These are phyloP conservation scores for Drosophila histrio DNA, from an alignment of 2,888 invertebrate genomes.

Conservation along the genomic window DNA sequence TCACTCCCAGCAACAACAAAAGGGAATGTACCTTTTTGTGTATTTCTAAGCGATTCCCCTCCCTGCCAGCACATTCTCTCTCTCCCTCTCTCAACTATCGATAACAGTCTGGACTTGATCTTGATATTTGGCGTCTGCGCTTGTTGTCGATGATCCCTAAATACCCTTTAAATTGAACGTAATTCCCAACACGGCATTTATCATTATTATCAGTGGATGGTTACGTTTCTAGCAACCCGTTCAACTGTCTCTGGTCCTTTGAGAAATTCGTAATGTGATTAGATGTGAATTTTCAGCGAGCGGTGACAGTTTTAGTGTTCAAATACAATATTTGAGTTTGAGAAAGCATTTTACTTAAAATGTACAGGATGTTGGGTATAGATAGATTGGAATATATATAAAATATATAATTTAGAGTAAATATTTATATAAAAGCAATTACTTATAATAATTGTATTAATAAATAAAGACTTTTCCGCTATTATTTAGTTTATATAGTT, in stretches of 20 bases:
- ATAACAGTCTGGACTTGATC: slow-evolving; percentile 38
- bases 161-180: slow-evolving; percentile 76
- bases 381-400: too few species aligned
- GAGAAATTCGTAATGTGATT: slow-evolving; percentile 46
- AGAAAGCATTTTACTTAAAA: neutral
- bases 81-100: slow-evolving; percentile 14
- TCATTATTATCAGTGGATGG: slow-evolving; percentile 50
- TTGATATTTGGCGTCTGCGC: slow-evolving; percentile 47
- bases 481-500: too few species aligned
- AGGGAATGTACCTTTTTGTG: slow-evolving; percentile 50
- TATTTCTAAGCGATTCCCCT: slow-evolving; percentile 29
- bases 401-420: too few species aligned
- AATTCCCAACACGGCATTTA: slow-evolving; percentile 65
- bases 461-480: too few species aligned
- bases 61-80: neutral
- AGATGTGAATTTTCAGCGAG: slow-evolving; percentile 29
- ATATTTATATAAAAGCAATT: too few species aligned
- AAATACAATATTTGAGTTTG: neutral
- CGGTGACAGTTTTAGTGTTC: neutral
- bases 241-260: slow-evolving; percentile 34
- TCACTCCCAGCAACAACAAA: slow-evolving; percentile 69
- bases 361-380: too few species aligned
- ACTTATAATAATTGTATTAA: too few species aligned
- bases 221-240: neutral
- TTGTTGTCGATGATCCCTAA: slow-evolving; percentile 62